Evolutionary conservation across 2,113 vertebrate species (phyloP).

Genomic region (Rhinoderma darwinii): DNA sequence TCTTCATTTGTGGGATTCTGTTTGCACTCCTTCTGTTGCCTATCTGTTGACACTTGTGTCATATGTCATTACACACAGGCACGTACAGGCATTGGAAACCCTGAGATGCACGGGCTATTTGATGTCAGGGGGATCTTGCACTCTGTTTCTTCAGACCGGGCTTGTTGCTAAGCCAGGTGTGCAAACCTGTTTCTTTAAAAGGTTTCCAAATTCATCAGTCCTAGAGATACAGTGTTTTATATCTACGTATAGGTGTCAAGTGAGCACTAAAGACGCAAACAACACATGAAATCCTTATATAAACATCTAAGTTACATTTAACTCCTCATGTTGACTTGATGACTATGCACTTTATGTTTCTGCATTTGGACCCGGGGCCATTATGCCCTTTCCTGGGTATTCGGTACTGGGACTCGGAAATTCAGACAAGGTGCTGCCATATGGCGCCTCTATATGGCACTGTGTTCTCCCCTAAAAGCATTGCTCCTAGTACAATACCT

Average conservation of each 20-base stretch:
- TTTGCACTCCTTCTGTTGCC: background rate
- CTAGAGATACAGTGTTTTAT: background rate
- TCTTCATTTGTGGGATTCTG: too few species aligned
- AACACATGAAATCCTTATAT: background rate
- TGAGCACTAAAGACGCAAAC: background rate
- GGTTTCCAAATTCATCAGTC: background rate
- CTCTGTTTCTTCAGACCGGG: background rate
- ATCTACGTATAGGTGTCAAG: background rate
- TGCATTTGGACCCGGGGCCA: too few species aligned
- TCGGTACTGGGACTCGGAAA: too few species aligned
- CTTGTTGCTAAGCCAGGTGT: slow-evolving; percentile 1
- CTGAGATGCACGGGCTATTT: background rate
- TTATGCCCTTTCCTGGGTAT: too few species aligned
- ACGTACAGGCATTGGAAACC: background rate
- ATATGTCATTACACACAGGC: slow-evolving; percentile 2
- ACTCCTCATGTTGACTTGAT: background rate
- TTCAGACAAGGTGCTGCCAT: too few species aligned
- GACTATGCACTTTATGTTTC: background rate
- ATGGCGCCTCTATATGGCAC: too few species aligned
- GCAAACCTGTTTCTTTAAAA: background rate
- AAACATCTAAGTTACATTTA: background rate
- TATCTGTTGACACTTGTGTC: slow-evolving; percentile 6
- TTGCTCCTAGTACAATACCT: too few species aligned
- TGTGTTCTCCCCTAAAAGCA: too few species aligned
- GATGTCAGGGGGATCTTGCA: background rate